Evolutionary conservation across 2,113 vertebrate genomes (phyloP), one percentile per base, ranked within the genome.

Genomic region (Dasypus novemcinctus): DNA sequence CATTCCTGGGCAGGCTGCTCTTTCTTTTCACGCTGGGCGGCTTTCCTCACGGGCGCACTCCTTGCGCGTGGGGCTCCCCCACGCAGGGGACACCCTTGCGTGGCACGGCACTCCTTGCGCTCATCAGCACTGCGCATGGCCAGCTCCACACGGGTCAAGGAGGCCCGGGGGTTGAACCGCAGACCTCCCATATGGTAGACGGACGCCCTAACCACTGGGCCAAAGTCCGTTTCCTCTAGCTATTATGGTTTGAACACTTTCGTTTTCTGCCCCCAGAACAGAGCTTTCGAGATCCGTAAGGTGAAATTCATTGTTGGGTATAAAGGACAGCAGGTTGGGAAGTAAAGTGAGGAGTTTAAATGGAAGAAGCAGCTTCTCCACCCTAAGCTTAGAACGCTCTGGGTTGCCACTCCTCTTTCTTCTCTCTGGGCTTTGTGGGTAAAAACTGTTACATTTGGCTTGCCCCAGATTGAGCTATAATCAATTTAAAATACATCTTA

Each of bases 401-500:
- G 9, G 49, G 17, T 21, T 18, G 3, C 18, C 27, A n/a, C 23
- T 81, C 66, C 43, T 6, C 52, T 15, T 95, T 90, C 64, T 88
- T 96, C 36, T 64, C 25, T 94, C 33, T 57, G 8, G 27, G 41
- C 54, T 97, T 96, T 83, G 11, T 74, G 41, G 84, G 66, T 61
- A 66, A 88, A 84, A 92, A 83, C 38, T 49, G 75, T 91, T 90
- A 66, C 25, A 85, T 83, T 83, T 49, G 23, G 38, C 74, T 97
- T 94, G 93, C 38, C 97, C 43, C 90, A 91, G 18, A 41, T 83
- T 93, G 91, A 97, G 96, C 84, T 94, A 86, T 93, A 97, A 93
- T 98, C 92, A 96, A 92, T 75, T 97, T 98, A 97, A 97, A 97
- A 89, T 87, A 87, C 92, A 93, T 87, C 97, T 97, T 95, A 82